Evolutionary conservation across 2,113 vertebrate species (phyloP), one percentile per base, ranked within the genome.

Genomic region (Macrotus californicus): DNA sequence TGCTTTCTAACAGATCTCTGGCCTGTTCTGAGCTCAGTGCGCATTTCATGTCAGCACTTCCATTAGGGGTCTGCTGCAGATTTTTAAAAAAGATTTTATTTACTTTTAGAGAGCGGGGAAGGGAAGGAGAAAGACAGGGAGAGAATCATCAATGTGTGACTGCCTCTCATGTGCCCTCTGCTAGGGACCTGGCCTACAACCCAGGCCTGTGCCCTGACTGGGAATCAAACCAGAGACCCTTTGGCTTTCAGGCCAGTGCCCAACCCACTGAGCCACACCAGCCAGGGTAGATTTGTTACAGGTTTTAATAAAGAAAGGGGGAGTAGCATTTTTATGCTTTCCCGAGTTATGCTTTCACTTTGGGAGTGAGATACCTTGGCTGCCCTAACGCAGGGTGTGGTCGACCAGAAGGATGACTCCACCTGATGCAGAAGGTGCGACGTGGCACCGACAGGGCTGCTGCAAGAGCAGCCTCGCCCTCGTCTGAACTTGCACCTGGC

Each of bases 401-500:
- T 34, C 43, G 13, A 11, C 39, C 66, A 36, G 22, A 36, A 70
- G 67, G 15, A 1, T 5, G 24, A 10, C 26, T 22, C 2, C n/a
- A 46, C 14, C 43, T 46, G 22, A 7, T 0, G 10, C 1, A 7
- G 29, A 36, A 34, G 29, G 13, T 21, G 2, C 1, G 13, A 7
- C 7, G 26, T 1, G 11, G 12, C 59, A 1, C 59, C 5, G 59
- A 13, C 24, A 11, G 59, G 26, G 59, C 59, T 26, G 24, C 43
- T 16, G 67, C 7, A 82, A 36, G 10, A 70, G 72, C 1, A 2
- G 59, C 5, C 79, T 92, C 72, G 52, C 72, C 84, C 39, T 92
- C 93, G 52, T 90, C 94, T 86, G n/a, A 48, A 66, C 76, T 95
- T 43, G 79, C 94, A 22, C 86, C 70, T 93, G 92, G 91, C 34